Base-by-base conservation (phyloP, 2,888 invertebrate species). In the Cataglyphis cursor region DNA sequence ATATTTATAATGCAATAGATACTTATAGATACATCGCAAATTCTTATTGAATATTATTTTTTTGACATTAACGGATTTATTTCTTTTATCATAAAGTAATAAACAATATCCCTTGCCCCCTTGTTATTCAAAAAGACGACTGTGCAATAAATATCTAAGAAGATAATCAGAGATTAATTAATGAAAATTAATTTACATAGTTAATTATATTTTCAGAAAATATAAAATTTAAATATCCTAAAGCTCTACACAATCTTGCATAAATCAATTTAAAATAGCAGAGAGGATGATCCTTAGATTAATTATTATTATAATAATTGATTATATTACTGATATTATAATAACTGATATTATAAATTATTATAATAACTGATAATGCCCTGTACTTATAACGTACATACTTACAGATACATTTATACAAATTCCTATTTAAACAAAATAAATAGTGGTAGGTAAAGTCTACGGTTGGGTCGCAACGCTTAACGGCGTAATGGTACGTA, bases 11-110 rank as follows among this genome's bases (percentile, higher is more conserved):
- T 21, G 3, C 10, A 31, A 3, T 5, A 9, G 31, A 21, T 5
- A n/a, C 3, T n/a, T 15, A 18, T 21, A 3, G 12, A 41, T 28
- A 44, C 41, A 10, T 21, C 38, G 28, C 28, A 66, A 54, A 68
- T 66, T 48, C 15, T 64, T 6, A 31, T 31, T 31, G 31, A 31
- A 31, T 31, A 31, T 31, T 31, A 74, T 61, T 44, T 54, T 76
- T 68, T 54, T 54, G 76, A 68, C 51, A 68, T 66, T 68, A 76
- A 68, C 28, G 70, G 28, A n/a, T 28, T 54, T 76, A 76, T 76
- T 76, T 76, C 68, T 76, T 70, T 68, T 38, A 31, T 24, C 51
- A 72, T 57, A 44, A 24, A 51, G 51, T 54, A 54, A 70, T n/a
- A 51, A 76, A 54, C 70, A 12, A 54, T 68, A 24, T 64, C 35